Evolutionary conservation across 2,888 invertebrate genomes (phyloP).

Genomic region (Pristionchus exspectatus): DNA sequence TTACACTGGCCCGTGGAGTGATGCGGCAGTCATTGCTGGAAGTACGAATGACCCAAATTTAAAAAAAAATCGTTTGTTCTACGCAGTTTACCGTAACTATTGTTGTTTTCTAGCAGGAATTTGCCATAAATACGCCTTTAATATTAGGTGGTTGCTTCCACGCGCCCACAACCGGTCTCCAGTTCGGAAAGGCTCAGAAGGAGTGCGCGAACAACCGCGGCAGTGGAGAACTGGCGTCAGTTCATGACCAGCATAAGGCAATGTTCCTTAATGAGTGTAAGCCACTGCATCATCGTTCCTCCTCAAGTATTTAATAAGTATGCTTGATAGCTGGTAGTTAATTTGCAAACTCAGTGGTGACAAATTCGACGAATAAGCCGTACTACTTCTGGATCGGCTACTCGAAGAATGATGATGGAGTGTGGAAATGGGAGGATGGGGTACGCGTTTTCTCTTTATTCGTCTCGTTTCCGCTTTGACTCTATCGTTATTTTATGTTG

Average conservation of each 20-base stretch:
- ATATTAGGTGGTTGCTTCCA: background rate
- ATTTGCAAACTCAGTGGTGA: background rate
- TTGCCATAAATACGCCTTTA: too few relatives aligned
- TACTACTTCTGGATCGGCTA: conserved; percentile 29
- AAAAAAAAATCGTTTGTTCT: too few relatives aligned
- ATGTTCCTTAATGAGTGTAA: background rate
- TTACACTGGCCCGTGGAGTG: background rate
- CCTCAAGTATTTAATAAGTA: too few relatives aligned
- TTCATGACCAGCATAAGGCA: background rate
- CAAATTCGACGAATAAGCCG: background rate
- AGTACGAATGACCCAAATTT: background rate
- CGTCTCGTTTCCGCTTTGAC: too few relatives aligned
- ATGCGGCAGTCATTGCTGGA: background rate
- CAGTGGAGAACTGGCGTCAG: background rate
- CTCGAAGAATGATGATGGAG: background rate
- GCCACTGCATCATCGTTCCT: too few relatives aligned
- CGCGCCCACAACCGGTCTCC: background rate
- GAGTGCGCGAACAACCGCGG: background rate
- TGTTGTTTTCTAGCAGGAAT: too few relatives aligned
- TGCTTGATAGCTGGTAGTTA: background rate
- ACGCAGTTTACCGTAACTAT: too few relatives aligned
- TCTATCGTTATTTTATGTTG: too few relatives aligned
- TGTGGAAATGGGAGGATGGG: background rate
- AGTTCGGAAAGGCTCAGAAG: background rate
- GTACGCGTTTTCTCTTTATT: background rate